These are phyloP conservation scores for Lobophora halterata DNA, from an alignment of 2,888 invertebrate genomes.

Conservation along the genomic window DNA sequence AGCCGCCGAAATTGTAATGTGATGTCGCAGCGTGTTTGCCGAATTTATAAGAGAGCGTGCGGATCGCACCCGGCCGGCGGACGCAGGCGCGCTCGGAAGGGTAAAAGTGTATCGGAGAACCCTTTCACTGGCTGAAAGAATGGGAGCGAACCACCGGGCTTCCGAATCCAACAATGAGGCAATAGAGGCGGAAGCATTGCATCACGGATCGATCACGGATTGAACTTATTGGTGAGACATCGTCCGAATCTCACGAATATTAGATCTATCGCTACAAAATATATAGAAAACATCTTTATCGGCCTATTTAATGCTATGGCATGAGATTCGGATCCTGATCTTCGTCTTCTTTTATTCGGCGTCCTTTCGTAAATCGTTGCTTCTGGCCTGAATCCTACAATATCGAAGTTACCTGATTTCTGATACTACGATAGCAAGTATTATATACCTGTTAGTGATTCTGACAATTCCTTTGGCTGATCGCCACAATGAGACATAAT, in stretches of 20 bases:
- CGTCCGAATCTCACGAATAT: constrained; percentile 34
- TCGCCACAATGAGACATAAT: constrained; percentile 28
- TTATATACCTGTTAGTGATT: not conserved
- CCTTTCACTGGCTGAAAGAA: constrained; percentile 80
- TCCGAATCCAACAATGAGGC: constrained; percentile 73
- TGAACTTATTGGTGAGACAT: constrained; percentile 57
- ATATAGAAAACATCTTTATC: no score
- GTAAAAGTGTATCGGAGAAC: constrained; percentile 75
- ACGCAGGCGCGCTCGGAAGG: constrained; percentile 56
- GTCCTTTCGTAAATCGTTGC: no score
- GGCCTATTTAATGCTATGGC: no score
- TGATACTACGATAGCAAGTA: no score
- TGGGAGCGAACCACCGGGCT: constrained; percentile 70
- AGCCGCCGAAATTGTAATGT: constrained; percentile 80
- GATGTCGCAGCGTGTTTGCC: constrained; percentile 71
- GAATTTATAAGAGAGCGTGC: constrained; percentile 77
- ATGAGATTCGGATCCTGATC: no score
- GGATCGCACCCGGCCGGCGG: constrained; percentile 54
- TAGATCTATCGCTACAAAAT: no score
- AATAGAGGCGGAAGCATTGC: constrained; percentile 70
- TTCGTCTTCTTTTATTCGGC: no score
- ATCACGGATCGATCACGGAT: constrained; percentile 61
- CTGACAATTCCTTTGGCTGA: constrained; percentile 23
- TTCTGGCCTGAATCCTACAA: no score
- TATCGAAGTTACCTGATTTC: no score